Percentiles rank a stretch among this genome's conserved stretches.
These are phyloP conservation scores for Zaprionus inermis DNA, from an alignment of 1,140 invertebrate genomes.

Conservation along the genomic window DNA sequence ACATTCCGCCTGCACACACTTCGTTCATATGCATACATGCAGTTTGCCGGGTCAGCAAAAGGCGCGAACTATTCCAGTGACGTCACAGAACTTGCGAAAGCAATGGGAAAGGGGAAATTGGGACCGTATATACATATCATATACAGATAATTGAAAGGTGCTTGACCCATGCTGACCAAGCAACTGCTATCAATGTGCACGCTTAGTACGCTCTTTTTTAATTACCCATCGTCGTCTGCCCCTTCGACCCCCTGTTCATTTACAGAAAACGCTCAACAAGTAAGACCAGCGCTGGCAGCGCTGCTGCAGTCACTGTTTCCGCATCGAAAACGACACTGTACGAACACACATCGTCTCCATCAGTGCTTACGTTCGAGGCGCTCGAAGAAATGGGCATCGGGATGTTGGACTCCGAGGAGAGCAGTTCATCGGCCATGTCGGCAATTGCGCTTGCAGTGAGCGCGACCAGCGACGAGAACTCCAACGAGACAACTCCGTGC, in stretches of 20 bases:
- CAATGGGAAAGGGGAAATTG: constrained; percentile 40
- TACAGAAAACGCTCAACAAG: constrained; percentile 73
- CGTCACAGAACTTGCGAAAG: constrained; percentile 52
- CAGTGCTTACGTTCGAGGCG: constrained; percentile 64
- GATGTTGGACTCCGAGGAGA: constrained; percentile 83
- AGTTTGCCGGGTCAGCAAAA: constrained; percentile 26
- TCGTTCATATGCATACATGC: no score
- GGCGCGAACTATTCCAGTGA: constrained; percentile 54
- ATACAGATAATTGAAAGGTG: constrained; percentile 53
- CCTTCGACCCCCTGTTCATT: neutral
- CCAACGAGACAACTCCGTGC: constrained; percentile 74
- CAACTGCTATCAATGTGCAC: constrained; percentile 30
- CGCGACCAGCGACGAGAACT: constrained; percentile 77
- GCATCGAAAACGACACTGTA: constrained; percentile 54
- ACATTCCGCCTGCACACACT: neutral
- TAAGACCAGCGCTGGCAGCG: constrained; percentile 37
- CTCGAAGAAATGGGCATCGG: constrained; percentile 83
- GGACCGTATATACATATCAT: constrained; percentile 38
- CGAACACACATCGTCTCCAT: constrained; percentile 72
- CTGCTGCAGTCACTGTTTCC: constrained; percentile 14
- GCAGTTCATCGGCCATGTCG: constrained; percentile 74
- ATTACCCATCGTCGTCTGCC: constrained; percentile 19
- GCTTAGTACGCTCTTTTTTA: constrained; percentile 44
- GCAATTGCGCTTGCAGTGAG: constrained; percentile 67
- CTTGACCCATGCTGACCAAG: constrained; percentile 69